Evolutionary conservation across 1,140 invertebrate species (phyloP).

Genomic region (Harpegnathos saltator): DNA sequence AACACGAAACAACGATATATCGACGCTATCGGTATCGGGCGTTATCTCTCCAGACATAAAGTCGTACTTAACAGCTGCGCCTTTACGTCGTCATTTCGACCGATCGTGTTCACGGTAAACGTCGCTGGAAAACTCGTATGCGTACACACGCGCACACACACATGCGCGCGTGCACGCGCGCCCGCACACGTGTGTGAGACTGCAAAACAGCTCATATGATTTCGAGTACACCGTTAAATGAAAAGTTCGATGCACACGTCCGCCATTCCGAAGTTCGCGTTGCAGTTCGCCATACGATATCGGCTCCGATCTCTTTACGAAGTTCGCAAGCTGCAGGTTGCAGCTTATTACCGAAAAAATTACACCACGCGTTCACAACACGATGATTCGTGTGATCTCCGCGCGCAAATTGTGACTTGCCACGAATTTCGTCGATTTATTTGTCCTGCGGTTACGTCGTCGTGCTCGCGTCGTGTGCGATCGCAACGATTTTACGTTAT

Average conservation of each 20-base stretch:
- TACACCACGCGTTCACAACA: neutral
- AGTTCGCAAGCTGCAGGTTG: neutral
- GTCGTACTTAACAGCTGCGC: constrained; percentile 45
- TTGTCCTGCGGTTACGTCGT: neutral
- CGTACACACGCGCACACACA: neutral
- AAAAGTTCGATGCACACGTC: constrained; percentile 37
- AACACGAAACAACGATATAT: constrained; percentile 49
- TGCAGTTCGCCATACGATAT: constrained; percentile 21
- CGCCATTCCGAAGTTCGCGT: constrained; percentile 16
- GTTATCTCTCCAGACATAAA: constrained; percentile 52
- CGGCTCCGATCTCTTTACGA: neutral
- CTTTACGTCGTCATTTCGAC: constrained; percentile 53
- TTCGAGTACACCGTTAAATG: constrained; percentile 44
- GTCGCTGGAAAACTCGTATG: neutral
- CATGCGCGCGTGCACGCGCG: no score
- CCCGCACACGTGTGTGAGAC: neutral
- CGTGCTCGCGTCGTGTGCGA: neutral
- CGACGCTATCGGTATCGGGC: constrained; percentile 1
- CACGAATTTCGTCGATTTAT: neutral
- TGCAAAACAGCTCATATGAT: constrained; percentile 31
- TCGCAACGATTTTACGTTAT: constrained; percentile 1
- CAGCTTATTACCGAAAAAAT: constrained; percentile 12
- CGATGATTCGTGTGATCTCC: constrained; percentile 14
- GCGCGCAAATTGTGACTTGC: neutral
- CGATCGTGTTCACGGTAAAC: constrained; percentile 40